phyloP scores from a whole-genome alignment of 1,140 invertebrate genomes.

The Drosophila subobscura region DNA sequence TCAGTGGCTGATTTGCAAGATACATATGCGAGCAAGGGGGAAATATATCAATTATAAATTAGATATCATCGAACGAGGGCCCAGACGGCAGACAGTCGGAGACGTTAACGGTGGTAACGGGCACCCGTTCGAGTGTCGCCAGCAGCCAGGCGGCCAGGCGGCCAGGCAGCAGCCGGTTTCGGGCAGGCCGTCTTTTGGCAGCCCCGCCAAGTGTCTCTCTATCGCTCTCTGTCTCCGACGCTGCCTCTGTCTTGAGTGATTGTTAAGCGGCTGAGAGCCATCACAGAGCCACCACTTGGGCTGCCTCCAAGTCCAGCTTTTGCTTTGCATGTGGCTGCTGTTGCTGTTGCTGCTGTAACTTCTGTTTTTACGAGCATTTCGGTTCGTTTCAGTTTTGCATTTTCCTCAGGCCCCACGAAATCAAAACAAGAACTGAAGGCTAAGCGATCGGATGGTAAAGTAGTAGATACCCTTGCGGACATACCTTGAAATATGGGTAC shows the following conservation, averaged over 20 bases:
- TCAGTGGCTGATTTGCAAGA: slow-evolving; percentile 21
- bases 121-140: too few species aligned
- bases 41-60: slow-evolving; percentile 3
- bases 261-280: slow-evolving; percentile 1
- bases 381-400: slow-evolving; percentile 27
- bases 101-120: too few species aligned
- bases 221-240: background rate
- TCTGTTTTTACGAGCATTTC: background rate
- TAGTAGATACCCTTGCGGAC: too few species aligned
- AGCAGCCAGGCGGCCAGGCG: too few species aligned
- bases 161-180: slow-evolving; percentile 38
- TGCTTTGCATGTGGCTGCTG: slow-evolving; percentile 14
- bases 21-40: background rate
- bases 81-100: too few species aligned
- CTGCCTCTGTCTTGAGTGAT: slow-evolving; percentile 4
- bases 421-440: too few species aligned
- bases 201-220: slow-evolving; percentile 46
- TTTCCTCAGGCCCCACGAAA: background rate
- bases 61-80: too few species aligned
- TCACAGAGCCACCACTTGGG: slow-evolving; percentile 10
- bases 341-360: background rate
- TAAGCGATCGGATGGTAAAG: too few species aligned
- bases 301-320: slow-evolving; percentile 3
- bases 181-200: slow-evolving; percentile 59
- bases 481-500: too few species aligned